These are phyloP conservation scores for Zaprionus davidi DNA, from an alignment of 1,140 invertebrate species.

Conservation along the genomic window DNA sequence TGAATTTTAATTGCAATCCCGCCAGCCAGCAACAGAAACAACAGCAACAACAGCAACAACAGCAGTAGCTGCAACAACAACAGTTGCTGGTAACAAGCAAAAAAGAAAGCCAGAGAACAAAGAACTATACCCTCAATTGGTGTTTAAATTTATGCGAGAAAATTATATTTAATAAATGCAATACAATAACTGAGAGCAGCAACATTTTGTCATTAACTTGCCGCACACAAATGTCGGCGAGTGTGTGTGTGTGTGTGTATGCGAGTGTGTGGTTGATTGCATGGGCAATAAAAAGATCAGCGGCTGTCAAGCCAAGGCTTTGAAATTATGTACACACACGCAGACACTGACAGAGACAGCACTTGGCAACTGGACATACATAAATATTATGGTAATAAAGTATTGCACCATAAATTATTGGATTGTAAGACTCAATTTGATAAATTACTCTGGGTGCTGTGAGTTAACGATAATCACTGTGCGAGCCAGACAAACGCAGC, in stretches of 20 bases:
- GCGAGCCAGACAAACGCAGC: background rate
- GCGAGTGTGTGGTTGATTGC: slow-evolving; percentile 29
- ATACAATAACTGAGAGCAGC: slow-evolving; percentile 61
- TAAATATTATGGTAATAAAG: slow-evolving; percentile 52
- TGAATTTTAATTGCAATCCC: slow-evolving; percentile 77
- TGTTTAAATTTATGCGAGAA: slow-evolving; percentile 65
- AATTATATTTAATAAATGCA: slow-evolving; percentile 81
- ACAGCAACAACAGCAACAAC: slow-evolving; percentile 4
- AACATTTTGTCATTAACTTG: slow-evolving; percentile 73
- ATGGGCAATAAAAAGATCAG: slow-evolving; percentile 74
- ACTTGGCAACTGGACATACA: slow-evolving; percentile 28
- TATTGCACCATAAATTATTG: slow-evolving; percentile 49
- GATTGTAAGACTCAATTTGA: slow-evolving; percentile 45
- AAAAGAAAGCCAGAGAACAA: slow-evolving; percentile 14
- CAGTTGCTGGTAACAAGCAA: background rate
- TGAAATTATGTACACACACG: slow-evolving; percentile 21
- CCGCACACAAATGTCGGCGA: slow-evolving; percentile 45
- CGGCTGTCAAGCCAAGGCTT: slow-evolving; percentile 45
- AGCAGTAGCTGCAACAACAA: slow-evolving; percentile 3
- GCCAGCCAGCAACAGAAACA: background rate
- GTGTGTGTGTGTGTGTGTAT: slow-evolving; percentile 12
- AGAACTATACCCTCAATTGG: slow-evolving; percentile 40
- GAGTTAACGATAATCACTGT: slow-evolving; percentile 37
- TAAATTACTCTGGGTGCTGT: slow-evolving; percentile 35
- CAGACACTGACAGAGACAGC: slow-evolving; percentile 8